These are phyloP conservation scores for Oreotrochilus melanogaster DNA, from an alignment of 2,113 vertebrate species.

Conservation along the genomic window DNA sequence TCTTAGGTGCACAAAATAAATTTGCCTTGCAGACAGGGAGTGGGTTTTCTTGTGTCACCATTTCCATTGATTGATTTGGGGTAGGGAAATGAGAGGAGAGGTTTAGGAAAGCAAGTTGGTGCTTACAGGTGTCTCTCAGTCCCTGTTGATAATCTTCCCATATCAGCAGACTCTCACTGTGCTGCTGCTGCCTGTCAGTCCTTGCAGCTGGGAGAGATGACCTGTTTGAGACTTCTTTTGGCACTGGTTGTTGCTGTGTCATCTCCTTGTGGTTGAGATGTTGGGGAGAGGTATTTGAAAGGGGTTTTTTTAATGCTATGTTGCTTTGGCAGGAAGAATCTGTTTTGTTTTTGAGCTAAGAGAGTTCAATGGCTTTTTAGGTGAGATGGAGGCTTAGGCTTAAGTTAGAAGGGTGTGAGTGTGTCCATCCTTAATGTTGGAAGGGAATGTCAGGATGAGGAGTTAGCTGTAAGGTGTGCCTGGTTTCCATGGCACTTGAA, in stretches of 20 bases:
- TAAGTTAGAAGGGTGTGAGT: background rate
- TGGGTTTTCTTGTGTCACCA: background rate
- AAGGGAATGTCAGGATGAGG: background rate
- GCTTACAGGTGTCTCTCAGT: background rate
- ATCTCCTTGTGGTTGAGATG: no score
- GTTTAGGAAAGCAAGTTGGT: background rate
- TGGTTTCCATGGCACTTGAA: background rate
- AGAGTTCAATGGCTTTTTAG: background rate
- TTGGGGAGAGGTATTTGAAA: background rate
- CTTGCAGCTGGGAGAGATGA: rapidly evolving
- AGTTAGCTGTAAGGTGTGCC: background rate
- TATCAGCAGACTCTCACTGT: background rate
- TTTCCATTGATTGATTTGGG: background rate
- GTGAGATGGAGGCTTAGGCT: background rate
- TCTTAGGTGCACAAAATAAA: background rate
- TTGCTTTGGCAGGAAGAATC: background rate
- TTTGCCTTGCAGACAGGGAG: background rate
- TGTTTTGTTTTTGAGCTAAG: background rate
- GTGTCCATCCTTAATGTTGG: background rate
- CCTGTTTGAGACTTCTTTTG: background rate
- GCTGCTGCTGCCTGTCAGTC: background rate
- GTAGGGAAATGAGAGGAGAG: background rate
- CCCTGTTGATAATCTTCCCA: background rate
- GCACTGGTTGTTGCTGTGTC: background rate
- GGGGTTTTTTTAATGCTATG: no score